Evolutionary conservation across 1,140 invertebrate genomes (phyloP).

Genomic region (Trypoxylus dichotomus): DNA sequence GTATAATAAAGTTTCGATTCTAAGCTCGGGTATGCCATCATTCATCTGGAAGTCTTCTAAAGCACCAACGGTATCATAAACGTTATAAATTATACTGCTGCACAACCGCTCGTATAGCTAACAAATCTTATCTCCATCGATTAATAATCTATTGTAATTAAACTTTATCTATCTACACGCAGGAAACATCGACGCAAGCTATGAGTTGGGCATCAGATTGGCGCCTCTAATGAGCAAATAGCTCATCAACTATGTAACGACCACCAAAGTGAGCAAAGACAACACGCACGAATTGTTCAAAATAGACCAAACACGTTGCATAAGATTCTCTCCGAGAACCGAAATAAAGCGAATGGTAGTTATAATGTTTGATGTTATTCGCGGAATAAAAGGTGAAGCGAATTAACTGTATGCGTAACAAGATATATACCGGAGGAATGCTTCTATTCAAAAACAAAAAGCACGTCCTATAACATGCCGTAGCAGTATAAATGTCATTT

Average conservation of each 20-base stretch:
- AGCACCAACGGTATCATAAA: too few relatives aligned
- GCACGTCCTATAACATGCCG: neutral
- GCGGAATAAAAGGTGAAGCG: neutral
- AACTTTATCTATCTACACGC: neutral
- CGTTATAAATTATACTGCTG: too few relatives aligned
- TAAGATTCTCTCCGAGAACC: neutral
- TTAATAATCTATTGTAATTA: neutral
- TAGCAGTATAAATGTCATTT: neutral
- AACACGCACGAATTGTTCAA: neutral
- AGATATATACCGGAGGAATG: neutral
- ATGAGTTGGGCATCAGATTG: neutral
- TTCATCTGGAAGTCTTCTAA: too few relatives aligned
- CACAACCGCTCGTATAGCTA: too few relatives aligned
- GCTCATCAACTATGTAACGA: neutral
- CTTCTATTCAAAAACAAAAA: neutral
- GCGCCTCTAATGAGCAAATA: neutral
- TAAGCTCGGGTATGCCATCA: too few relatives aligned
- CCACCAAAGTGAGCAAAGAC: neutral
- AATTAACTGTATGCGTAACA: too few relatives aligned
- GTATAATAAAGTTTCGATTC: too few relatives aligned
- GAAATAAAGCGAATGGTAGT: neutral
- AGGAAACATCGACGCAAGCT: neutral
- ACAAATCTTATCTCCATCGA: neutral
- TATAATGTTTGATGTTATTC: neutral
- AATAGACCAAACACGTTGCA: neutral